Conservation (phyloP, 2,113 vertebrate species). For the Rhineura floridana region DNA sequence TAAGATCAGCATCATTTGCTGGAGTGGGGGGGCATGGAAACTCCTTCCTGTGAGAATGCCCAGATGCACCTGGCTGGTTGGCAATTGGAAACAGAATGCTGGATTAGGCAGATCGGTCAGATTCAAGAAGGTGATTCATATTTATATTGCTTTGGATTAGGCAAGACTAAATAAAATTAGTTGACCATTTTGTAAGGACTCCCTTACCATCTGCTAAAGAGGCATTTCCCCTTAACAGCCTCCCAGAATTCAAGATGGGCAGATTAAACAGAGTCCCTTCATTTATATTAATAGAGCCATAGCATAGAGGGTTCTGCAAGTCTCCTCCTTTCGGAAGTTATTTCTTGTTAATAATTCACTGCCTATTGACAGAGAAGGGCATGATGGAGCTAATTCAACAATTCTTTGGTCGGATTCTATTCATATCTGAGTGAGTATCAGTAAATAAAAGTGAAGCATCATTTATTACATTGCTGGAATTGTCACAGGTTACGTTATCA, state of each 20-base stretch:
- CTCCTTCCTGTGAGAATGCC: not conserved
- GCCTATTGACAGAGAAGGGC: slow-evolving; percentile 67
- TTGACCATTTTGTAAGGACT: not conserved
- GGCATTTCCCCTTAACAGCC: slow-evolving; percentile 47
- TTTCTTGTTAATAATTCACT: slow-evolving; percentile 64
- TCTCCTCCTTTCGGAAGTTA: slow-evolving; percentile 41
- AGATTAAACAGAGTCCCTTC: slow-evolving; percentile 55
- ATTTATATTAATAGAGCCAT: slow-evolving; percentile 48
- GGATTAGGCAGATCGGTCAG: not conserved
- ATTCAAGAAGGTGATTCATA: too few species aligned
- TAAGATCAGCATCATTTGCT: too few species aligned
- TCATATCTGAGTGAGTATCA: slow-evolving; percentile 73
- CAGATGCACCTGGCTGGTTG: not conserved
- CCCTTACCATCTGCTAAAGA: slow-evolving; percentile 8
- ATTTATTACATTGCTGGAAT: slow-evolving; percentile 71
- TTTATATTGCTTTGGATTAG: not conserved
- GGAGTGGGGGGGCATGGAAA: not conserved
- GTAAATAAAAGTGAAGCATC: slow-evolving; percentile 71
- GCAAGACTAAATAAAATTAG: slow-evolving; percentile 5
- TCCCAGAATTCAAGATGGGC: slow-evolving; percentile 34
- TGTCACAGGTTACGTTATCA: slow-evolving; percentile 72
- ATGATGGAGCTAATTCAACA: slow-evolving; percentile 65
- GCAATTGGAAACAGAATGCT: not conserved
- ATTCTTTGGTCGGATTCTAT: slow-evolving; percentile 63
- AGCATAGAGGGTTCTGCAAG: slow-evolving; percentile 39